A percentile compares a stretch with the other conserved stretches of the same genome.
Conservation (phyloP, 92 coral and sea anemone genomes). For the Anthopleura xanthogrammica region DNA sequence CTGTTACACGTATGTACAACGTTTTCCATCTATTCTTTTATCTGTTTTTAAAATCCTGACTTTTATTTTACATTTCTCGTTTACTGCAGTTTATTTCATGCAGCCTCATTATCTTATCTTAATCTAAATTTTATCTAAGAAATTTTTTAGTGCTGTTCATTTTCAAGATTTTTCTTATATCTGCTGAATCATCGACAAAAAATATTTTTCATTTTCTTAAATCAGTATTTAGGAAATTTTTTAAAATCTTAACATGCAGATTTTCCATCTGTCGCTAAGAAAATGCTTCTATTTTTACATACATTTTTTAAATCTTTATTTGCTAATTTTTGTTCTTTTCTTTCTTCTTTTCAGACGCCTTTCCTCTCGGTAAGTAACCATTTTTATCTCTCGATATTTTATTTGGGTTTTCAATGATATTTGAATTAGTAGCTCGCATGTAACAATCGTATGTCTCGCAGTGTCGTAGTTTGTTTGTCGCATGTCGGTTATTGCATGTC, state of each 20-base stretch:
- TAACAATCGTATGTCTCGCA: too few relatives aligned
- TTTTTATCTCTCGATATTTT: neutral
- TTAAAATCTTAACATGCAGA: too few relatives aligned
- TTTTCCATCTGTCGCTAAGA: too few relatives aligned
- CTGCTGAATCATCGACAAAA: too few relatives aligned
- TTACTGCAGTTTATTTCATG: neutral
- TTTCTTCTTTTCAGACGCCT: slow-evolving; percentile 32
- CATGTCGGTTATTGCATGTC: too few relatives aligned
- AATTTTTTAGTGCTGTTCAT: too few relatives aligned
- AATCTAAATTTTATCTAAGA: too few relatives aligned
- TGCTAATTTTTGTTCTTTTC: neutral
- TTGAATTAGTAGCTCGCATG: too few relatives aligned
- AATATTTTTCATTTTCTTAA: too few relatives aligned
- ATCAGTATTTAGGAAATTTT: too few relatives aligned
- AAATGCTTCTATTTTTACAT: neutral
- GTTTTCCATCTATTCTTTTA: neutral
- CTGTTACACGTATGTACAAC: slow-evolving; percentile 24
- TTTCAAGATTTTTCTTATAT: too few relatives aligned
- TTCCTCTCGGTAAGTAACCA: slow-evolving; percentile 49
- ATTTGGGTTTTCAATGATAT: neutral
- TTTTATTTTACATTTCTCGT: neutral
- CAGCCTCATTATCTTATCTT: neutral
- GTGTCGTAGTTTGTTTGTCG: too few relatives aligned
- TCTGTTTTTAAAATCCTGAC: neutral
- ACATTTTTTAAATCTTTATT: neutral